Percentiles rank a stretch among this genome's conserved stretches.
Conservation (phyloP, 2,797 vertebrate genomes). For the Hapalemur alaotrensis region DNA sequence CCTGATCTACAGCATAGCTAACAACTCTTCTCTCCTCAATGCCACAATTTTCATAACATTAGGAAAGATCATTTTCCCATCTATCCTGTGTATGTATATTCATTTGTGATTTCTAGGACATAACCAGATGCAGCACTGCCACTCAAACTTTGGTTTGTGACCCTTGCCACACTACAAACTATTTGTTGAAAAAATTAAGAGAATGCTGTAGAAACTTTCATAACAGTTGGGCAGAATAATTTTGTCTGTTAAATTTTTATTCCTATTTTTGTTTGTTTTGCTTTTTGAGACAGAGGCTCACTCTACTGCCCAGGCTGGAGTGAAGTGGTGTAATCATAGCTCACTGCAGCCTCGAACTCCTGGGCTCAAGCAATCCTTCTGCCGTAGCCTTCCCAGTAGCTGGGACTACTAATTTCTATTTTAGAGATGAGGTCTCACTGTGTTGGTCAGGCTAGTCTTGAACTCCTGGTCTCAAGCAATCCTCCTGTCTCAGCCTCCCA, state of each 20-base stretch:
- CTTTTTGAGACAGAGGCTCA: background rate
- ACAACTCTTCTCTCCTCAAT: background rate
- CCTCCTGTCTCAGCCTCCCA: background rate
- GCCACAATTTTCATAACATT: background rate
- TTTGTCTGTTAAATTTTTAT: background rate
- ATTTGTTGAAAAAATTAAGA: conserved; percentile 8
- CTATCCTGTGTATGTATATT: background rate
- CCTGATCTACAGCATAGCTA: background rate
- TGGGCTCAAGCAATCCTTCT: background rate
- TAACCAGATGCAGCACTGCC: background rate
- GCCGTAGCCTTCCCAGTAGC: background rate
- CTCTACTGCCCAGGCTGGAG: background rate
- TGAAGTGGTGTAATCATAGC: background rate
- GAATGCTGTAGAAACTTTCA: background rate
- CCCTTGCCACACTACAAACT: background rate
- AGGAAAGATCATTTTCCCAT: background rate
- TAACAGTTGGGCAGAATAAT: background rate
- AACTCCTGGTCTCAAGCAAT: background rate
- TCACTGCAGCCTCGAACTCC: background rate
- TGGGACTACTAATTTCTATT: background rate
- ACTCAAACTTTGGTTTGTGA: background rate
- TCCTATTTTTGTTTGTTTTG: background rate
- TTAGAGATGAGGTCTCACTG: background rate
- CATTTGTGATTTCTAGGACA: background rate
- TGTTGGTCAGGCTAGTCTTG: background rate